Base-by-base conservation (phyloP, 2,113 vertebrate species). In the Scortum barcoo region DNA sequence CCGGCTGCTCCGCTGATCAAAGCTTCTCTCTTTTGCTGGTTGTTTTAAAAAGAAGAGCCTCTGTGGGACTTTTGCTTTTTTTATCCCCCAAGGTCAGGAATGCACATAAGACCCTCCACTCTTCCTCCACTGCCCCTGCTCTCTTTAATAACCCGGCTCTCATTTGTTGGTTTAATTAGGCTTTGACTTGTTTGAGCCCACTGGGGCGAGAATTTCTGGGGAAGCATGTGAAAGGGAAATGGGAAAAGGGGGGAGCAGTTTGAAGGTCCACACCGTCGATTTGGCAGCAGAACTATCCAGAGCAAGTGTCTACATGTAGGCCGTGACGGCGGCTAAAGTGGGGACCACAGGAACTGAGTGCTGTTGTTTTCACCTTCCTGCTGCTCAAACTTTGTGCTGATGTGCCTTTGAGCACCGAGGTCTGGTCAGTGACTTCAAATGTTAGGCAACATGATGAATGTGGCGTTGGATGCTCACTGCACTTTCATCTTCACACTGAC, bases 131-230 rank as follows among this genome's bases (percentile, higher is more conserved):
- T 28, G 22, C 20, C 9, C 14, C 51, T 2, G 1, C 33, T n/a
- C 74, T 48, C 78, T 89, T 91, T 86, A 74, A 89, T 85, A 86
- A 93, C 78, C 48, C 17, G 19, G 65, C 66, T 63, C 85, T 80
- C n/a, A 69, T 81, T 85, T 78, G 74, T 74, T 68, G 76, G 61
- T 78, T 78, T 88, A 82, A 89, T 89, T 78, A 69, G 80, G 76
- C 58, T 88, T 84, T 30, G 51, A 72, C 76, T 84, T 89, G 91
- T 91, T 91, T 56, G 76, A 90, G 86, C 75, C 70, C 76, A 88
- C 80, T 89, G 89, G 80, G 72, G 86, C 70, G 67, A 91, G 77
- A 90, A 72, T 20, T 54, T 75, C 63, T 40, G 58, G 63, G 78
- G 62, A 57, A 54, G 73, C 38, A 54, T 76, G 78, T 76, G 73